Evolutionary conservation across 2,888 invertebrate genomes (phyloP).

Genomic region (Antheraea assamensis): DNA sequence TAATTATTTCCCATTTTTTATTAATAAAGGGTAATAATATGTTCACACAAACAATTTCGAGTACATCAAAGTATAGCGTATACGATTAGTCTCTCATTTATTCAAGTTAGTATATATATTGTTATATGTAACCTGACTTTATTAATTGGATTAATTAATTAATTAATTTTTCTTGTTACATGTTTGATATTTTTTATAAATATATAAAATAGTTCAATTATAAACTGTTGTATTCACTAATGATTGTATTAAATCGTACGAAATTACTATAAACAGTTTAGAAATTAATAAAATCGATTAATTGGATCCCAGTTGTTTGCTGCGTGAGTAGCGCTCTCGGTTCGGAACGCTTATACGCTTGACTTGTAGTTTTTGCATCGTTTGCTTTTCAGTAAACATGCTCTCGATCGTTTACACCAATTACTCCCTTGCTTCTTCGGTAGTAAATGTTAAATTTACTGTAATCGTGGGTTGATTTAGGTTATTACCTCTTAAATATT

Average conservation of each 20-base stretch:
- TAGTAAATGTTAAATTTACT: constrained; percentile 28
- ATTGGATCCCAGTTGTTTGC: constrained; percentile 59
- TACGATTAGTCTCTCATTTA: not conserved
- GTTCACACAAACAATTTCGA: not conserved
- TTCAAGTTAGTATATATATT: not conserved
- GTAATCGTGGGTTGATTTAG: not conserved
- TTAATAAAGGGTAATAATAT: constrained; percentile 36
- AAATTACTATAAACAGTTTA: constrained; percentile 27
- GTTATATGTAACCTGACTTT: not conserved
- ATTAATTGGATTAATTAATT: not conserved
- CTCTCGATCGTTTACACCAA: constrained; percentile 66
- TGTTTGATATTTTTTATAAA: not conserved
- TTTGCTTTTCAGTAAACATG: constrained; percentile 62
- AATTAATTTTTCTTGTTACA: not conserved
- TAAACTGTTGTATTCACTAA: not conserved
- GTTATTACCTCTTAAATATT: not conserved
- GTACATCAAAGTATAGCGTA: not conserved
- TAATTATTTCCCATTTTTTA: constrained; percentile 64
- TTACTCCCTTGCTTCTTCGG: constrained; percentile 62
- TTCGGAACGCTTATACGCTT: constrained; percentile 51
- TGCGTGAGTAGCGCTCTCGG: constrained; percentile 54
- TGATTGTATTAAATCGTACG: not conserved
- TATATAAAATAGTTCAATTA: not conserved
- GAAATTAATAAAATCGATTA: constrained; percentile 62
- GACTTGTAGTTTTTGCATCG: constrained; percentile 65